Conservation (phyloP, 2,888 invertebrate species). For the Chaetogeoica ovagalla region DNA sequence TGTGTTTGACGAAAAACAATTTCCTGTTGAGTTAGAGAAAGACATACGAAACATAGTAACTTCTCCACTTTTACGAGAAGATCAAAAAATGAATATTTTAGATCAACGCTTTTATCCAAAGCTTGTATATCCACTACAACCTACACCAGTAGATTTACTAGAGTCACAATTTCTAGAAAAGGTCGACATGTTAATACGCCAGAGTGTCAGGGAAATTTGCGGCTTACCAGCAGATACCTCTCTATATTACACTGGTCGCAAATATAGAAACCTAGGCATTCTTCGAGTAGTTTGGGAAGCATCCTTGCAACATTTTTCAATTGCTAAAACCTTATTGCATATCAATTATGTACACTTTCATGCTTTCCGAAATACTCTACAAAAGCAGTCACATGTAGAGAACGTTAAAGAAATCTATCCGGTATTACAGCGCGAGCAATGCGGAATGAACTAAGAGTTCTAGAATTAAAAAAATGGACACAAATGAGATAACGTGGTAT, state of each 20-base stretch:
- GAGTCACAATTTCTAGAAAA: neutral
- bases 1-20: neutral
- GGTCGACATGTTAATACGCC: slow-evolving; percentile 3
- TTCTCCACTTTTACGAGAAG: neutral
- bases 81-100: slow-evolving; percentile 8
- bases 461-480: neutral
- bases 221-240: neutral
- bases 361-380: too few relatives aligned
- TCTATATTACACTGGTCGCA: neutral
- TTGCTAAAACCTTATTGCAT: too few relatives aligned
- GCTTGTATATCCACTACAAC: neutral
- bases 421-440: neutral
- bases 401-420: neutral
- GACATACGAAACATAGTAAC: neutral
- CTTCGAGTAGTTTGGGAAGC: slow-evolving; percentile 3
- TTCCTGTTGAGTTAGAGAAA: neutral
- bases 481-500: neutral
- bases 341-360: too few relatives aligned
- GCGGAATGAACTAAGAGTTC: neutral
- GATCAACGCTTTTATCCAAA: slow-evolving; percentile 13
- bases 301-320: slow-evolving; percentile 6
- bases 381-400: neutral
- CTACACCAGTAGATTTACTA: slow-evolving; percentile 6
- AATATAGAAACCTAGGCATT: neutral
- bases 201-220: slow-evolving; percentile 16